Percentiles rank a stretch among this genome's conserved stretches.
These are phyloP conservation scores for Campoplex capitator DNA, from an alignment of 2,888 invertebrate species.

Conservation along the genomic window DNA sequence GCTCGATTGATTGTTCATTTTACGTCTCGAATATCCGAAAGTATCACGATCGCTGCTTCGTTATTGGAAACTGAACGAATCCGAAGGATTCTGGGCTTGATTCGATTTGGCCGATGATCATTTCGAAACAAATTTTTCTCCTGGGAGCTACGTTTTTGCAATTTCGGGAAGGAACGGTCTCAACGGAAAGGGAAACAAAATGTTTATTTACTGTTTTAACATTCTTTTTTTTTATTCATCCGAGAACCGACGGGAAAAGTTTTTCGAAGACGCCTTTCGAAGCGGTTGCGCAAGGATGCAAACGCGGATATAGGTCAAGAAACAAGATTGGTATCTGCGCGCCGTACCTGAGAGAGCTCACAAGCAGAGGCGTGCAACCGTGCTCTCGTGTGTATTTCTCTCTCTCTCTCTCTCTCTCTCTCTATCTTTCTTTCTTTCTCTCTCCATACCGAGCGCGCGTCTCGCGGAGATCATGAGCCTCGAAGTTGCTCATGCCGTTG, in stretches of 20 bases:
- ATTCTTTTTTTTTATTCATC: background rate
- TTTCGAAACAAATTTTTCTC: too few species aligned
- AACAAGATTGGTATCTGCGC: constrained; percentile 84
- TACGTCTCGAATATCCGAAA: background rate
- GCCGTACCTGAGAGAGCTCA: constrained; percentile 45
- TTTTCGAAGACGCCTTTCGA: constrained; percentile 81
- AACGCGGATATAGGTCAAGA: constrained; percentile 85
- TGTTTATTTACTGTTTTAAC: background rate
- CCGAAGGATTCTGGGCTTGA: too few species aligned
- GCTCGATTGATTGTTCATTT: background rate
- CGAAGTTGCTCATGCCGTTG: constrained; percentile 55
- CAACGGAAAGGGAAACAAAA: background rate
- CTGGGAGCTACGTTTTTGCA: background rate
- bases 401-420: constrained; percentile 30
- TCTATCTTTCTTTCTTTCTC: constrained; percentile 30
- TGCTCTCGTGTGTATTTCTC: constrained; percentile 19
- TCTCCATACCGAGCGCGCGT: constrained; percentile 9
- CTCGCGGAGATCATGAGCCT: constrained; percentile 61
- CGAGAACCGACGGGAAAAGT: constrained; percentile 32
- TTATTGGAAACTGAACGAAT: background rate
- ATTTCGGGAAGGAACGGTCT: background rate
- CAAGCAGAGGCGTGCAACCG: constrained; percentile 53
- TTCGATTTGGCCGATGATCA: too few species aligned
- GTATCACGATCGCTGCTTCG: background rate
- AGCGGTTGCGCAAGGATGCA: constrained; percentile 83